These are phyloP conservation scores for Myripristis jacobus DNA, from an alignment of 2,797 vertebrate genomes.

Conservation along the genomic window DNA sequence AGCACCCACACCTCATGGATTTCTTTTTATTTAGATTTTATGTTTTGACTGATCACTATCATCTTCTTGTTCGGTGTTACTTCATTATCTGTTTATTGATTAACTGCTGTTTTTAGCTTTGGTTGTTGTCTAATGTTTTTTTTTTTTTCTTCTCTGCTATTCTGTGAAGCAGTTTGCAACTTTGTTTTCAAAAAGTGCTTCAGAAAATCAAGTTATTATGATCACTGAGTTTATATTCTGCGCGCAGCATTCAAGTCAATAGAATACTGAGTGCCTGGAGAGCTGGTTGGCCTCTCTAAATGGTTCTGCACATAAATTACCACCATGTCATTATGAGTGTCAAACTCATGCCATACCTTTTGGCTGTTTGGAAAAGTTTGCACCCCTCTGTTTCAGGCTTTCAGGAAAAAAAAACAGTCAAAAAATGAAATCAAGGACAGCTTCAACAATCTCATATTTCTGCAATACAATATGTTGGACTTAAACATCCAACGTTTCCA, in stretches of 20 bases:
- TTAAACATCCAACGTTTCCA: too few relatives aligned
- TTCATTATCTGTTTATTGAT: neutral
- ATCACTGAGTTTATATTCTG: neutral
- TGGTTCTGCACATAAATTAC: slow-evolving; percentile 28
- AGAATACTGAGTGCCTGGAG: slow-evolving; percentile 19
- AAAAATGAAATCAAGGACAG: too few relatives aligned
- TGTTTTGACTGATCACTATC: slow-evolving; percentile 4
- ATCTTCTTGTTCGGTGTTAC: neutral
- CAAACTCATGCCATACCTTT: slow-evolving; percentile 28
- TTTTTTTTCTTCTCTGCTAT: neutral
- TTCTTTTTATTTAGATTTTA: slow-evolving; percentile 8
- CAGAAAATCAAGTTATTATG: neutral
- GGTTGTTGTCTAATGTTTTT: neutral
- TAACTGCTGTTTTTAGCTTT: too few relatives aligned
- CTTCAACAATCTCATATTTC: too few relatives aligned
- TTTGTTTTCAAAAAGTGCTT: neutral
- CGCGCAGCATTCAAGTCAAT: neutral
- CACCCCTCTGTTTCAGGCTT: too few relatives aligned
- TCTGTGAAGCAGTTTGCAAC: neutral
- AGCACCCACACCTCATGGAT: too few relatives aligned
- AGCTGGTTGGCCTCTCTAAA: slow-evolving; percentile 1
- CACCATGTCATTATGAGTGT: slow-evolving; percentile 39
- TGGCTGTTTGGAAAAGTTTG: too few relatives aligned
- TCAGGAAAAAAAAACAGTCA: too few relatives aligned
- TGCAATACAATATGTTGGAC: too few relatives aligned